phyloP scores from a whole-genome alignment of 2,113 vertebrate genomes.

The Micromys minutus region DNA sequence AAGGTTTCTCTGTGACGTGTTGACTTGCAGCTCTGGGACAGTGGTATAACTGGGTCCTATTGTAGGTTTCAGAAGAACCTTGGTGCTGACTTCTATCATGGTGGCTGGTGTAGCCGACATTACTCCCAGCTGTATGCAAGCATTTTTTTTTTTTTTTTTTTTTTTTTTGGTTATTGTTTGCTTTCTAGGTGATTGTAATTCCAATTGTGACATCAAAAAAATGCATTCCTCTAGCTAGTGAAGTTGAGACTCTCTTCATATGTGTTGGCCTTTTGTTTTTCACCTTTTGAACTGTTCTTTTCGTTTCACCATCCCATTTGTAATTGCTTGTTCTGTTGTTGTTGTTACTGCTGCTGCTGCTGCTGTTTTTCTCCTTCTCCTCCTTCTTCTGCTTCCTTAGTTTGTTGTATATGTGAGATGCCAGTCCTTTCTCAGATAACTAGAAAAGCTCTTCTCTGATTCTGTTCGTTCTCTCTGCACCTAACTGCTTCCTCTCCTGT shows the following conservation, averaged over 20 bases:
- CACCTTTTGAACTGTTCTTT: neutral
- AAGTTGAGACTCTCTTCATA: neutral
- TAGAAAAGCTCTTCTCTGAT: neutral
- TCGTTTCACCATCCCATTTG: neutral
- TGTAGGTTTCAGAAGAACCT: neutral
- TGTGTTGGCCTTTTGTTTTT: neutral
- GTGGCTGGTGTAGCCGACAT: neutral
- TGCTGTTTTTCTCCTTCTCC: too few species aligned
- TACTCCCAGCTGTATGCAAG: neutral
- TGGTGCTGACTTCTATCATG: neutral
- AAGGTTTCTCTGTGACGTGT: neutral
- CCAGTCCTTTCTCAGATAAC: neutral
- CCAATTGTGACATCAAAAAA: too few species aligned
- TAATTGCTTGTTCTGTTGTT: neutral
- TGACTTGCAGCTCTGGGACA: neutral
- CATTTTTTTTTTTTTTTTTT: neutral
- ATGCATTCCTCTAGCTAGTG: neutral
- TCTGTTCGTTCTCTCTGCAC: neutral
- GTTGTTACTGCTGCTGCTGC: too few species aligned
- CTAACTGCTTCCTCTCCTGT: neutral
- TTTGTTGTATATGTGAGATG: neutral
- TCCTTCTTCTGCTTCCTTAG: neutral
- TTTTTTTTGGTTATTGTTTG: too few species aligned
- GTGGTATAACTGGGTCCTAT: neutral
- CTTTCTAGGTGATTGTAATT: neutral